Conservation (phyloP, 2,797 vertebrate genomes). For the Sarcoramphus papa region DNA sequence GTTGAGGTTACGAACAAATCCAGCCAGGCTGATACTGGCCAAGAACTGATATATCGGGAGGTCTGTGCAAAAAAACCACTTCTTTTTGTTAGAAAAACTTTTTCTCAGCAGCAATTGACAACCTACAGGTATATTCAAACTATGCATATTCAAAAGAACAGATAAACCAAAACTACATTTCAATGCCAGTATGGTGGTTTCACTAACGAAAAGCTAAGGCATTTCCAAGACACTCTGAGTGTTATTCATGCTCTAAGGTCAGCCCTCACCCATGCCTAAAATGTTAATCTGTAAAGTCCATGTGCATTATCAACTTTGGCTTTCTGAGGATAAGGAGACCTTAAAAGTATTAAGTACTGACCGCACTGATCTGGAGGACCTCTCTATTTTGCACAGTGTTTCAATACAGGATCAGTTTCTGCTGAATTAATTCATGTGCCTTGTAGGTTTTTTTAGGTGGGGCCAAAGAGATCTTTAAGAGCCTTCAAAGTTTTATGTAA, state of each 20-base stretch:
- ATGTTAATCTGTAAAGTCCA: not conserved
- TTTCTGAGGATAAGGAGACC: not conserved
- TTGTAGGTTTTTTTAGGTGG: not conserved
- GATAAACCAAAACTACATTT: not conserved
- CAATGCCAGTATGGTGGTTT: accelerated
- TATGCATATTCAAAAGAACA: not conserved
- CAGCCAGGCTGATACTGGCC: not conserved
- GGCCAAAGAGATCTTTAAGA: not conserved
- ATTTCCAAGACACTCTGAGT: not conserved
- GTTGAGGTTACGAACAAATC: not conserved
- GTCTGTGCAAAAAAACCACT: not conserved
- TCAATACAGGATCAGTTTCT: not conserved
- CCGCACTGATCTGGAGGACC: not conserved
- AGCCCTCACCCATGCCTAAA: not conserved
- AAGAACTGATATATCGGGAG: not conserved
- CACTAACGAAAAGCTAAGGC: not conserved
- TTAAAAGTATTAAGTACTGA: not conserved
- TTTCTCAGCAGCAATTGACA: not conserved
- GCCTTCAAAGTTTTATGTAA: not conserved
- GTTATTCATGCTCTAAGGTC: not conserved
- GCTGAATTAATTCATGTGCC: not conserved
- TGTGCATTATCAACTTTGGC: not conserved
- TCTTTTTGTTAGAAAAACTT: not conserved
- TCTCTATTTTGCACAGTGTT: not conserved
- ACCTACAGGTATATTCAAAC: not conserved